Evolutionary conservation across 2,797 vertebrate species (phyloP).

Genomic region (Centropyge bicolor): DNA sequence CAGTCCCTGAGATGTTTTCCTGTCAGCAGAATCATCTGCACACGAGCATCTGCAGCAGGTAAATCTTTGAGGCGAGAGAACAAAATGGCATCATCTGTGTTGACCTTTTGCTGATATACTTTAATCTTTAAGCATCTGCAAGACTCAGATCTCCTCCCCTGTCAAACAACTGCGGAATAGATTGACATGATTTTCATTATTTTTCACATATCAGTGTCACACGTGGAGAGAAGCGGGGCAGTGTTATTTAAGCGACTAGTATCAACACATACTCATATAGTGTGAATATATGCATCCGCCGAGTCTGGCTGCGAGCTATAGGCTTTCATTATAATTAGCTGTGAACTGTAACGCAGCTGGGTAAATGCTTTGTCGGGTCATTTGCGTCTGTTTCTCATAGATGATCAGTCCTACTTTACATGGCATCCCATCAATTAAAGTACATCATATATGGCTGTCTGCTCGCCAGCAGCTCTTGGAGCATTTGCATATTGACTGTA

Average conservation of each 20-base stretch:
- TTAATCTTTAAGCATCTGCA: constrained; percentile 5
- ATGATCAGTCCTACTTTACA: constrained; percentile 46
- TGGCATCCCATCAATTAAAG: constrained; percentile 44
- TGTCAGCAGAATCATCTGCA: no score
- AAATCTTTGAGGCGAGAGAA: constrained; percentile 29
- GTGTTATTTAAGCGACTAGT: constrained; percentile 32
- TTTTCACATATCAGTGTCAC: constrained; percentile 23
- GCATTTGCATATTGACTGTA: constrained; percentile 14
- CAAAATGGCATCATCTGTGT: constrained; percentile 32
- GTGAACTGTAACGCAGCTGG: constrained; percentile 35
- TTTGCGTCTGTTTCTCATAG: constrained; percentile 35
- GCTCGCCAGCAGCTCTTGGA: constrained; percentile 12
- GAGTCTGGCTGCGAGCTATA: not conserved
- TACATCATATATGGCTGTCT: constrained; percentile 18
- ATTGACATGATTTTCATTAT: constrained; percentile 24
- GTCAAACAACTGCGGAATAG: constrained; percentile 6
- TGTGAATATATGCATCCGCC: not conserved
- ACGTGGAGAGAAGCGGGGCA: not conserved
- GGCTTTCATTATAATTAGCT: constrained; percentile 63
- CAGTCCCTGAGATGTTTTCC: not conserved
- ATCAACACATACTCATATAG: constrained; percentile 5
- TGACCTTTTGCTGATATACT: constrained; percentile 21
- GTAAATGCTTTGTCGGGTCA: constrained; percentile 47
- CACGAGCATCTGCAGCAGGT: not conserved
- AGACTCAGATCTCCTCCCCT: not conserved